Evolutionary conservation across 2,888 invertebrate genomes (phyloP).

Genomic region (Strigamia maritima): DNA sequence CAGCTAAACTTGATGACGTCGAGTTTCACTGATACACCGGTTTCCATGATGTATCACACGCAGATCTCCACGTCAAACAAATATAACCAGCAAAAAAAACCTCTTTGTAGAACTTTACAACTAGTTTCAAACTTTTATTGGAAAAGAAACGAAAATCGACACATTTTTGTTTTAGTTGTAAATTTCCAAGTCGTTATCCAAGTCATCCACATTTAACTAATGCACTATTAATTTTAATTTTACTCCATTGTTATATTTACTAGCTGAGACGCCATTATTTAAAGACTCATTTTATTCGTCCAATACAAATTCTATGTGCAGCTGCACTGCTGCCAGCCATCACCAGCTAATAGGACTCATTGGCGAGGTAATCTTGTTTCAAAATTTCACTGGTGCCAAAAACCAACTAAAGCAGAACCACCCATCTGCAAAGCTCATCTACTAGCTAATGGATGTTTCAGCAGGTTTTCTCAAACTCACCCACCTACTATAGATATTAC

Average conservation of each 20-base stretch:
- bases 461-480: not conserved
- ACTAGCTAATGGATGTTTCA: conserved; percentile 18
- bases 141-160: too few species aligned
- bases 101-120: too few species aligned
- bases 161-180: too few species aligned
- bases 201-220: not conserved
- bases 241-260: not conserved
- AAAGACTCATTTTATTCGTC: conserved; percentile 30
- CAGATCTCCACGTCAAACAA: too few species aligned
- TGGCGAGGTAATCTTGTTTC: conserved; percentile 34
- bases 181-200: too few species aligned
- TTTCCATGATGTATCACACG: too few species aligned
- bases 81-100: too few species aligned
- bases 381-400: conserved; percentile 34
- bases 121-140: too few species aligned
- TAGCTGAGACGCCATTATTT: not conserved
- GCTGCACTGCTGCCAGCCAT: conserved; percentile 26
- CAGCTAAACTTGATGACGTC: too few species aligned
- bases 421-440: conserved; percentile 16
- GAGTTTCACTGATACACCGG: too few species aligned
- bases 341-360: conserved; percentile 31
- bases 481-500: not conserved
- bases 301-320: conserved; percentile 26
- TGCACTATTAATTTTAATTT: not conserved
- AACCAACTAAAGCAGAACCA: conserved; percentile 22